phyloP scores from a whole-genome alignment of 2,888 invertebrate species.

The Elegia similella region DNA sequence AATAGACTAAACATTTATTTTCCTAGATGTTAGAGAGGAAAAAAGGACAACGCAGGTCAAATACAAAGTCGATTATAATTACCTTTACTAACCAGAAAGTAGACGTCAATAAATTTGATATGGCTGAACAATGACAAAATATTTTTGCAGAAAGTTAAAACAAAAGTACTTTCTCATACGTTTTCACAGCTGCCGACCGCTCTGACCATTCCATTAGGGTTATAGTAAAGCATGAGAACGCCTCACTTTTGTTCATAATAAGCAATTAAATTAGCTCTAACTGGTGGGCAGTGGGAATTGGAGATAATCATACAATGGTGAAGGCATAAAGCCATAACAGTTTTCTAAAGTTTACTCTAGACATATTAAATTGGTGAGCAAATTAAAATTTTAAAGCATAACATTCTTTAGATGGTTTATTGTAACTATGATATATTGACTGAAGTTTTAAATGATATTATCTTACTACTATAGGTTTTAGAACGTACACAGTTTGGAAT shows the following conservation, averaged over 20 bases:
- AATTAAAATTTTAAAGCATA: slow-evolving; percentile 10
- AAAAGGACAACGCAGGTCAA: too few relatives aligned
- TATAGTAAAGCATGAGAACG: slow-evolving; percentile 72
- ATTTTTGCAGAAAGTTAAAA: slow-evolving; percentile 22
- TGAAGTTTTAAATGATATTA: too few relatives aligned
- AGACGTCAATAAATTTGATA: background rate
- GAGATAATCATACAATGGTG: slow-evolving; percentile 54
- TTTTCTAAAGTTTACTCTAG: slow-evolving; percentile 52
- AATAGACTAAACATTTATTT: background rate
- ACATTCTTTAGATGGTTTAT: background rate
- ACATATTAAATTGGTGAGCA: slow-evolving; percentile 34
- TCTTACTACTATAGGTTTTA: too few relatives aligned
- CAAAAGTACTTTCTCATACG: slow-evolving; percentile 28
- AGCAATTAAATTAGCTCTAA: slow-evolving; percentile 65
- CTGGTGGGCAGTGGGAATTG: slow-evolving; percentile 70
- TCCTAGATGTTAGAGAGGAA: too few relatives aligned
- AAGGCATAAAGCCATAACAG: slow-evolving; percentile 53
- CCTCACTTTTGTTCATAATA: slow-evolving; percentile 64
- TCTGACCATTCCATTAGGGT: slow-evolving; percentile 55
- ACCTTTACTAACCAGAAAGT: background rate
- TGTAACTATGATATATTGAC: background rate
- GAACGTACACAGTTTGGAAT: too few relatives aligned
- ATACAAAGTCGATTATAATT: too few relatives aligned
- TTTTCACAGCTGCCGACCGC: slow-evolving; percentile 22
- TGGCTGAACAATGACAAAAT: slow-evolving; percentile 16